Base-by-base conservation (phyloP, 2,113 vertebrate genomes). In the Tricholaema leucomelas region DNA sequence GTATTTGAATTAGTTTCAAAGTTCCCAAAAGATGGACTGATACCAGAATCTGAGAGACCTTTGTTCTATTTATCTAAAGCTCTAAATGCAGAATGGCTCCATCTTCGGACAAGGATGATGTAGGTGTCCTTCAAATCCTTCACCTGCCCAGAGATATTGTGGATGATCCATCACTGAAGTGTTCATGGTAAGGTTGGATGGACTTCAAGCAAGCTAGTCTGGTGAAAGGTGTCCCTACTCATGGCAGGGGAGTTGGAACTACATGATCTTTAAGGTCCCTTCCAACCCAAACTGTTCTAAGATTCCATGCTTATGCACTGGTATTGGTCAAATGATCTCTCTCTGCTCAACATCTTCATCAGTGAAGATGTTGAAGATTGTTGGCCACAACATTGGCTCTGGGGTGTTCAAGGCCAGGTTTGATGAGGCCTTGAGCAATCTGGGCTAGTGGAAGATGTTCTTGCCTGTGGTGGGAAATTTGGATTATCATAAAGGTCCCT, bases 21-120 rank as follows among this genome's bases (percentile, higher is more conserved):
- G 23, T 14, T 4, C 30, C 6, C 28, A n/a, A 4, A 4, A 25
- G 15, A 12, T 4, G 33, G 6, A 5, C 0, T 50, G 48, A 50
- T 60, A 7, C 5, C 19, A 38, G 46, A 8, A 28, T 25, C 9
- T 2, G 2, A 16, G 33, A 48, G 28, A 15, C 19, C 59, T 54
- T 8, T 4, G 4, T 8, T 7, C 0, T 2, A 4, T 11, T 15
- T 33, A 9, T 15, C 46, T 33, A 5, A 25, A 50, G 48, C 23
- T 50, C 48, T 50, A 25, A 50, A 50, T 50, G 48, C 23, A 25
- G 12, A 50, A 50, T 24, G 25, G 48, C 23, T 50, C 23, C 48
- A 50, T 23, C 23, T 50, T 50, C 23, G 12, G 23, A 50, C 6
- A 50, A 50, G 48, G 23, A 25, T 50, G 23, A 25, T 13, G 48